Percentiles rank a stretch among this genome's conserved stretches.
Conservation (phyloP, 92 coral and sea anemone species). For the Porites rus region DNA sequence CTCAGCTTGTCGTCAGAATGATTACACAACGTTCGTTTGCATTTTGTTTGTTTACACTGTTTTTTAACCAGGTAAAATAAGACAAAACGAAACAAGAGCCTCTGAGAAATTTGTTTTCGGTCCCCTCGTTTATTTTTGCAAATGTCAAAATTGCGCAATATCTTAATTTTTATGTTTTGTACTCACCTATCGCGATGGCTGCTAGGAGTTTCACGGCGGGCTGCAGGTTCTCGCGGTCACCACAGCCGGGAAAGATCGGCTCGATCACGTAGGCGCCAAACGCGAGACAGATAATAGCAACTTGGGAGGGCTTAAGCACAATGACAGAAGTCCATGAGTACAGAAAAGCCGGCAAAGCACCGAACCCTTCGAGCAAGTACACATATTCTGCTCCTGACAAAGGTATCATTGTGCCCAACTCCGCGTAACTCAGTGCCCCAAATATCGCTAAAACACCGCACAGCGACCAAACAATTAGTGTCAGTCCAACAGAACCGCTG, state of each 20-base stretch:
- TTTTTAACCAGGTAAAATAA: not conserved
- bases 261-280: conserved; percentile 97
- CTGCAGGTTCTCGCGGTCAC: conserved; percentile 72
- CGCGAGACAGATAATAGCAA: conserved; percentile 93
- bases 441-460: conserved; percentile 88
- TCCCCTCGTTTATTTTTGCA: no score
- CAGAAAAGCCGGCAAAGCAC: conserved; percentile 84
- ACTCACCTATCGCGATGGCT: conserved; percentile 96
- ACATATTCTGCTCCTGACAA: conserved; percentile 90
- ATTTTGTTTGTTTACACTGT: conserved; percentile 1
- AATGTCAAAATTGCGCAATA: not conserved
- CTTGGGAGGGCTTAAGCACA: conserved; percentile 94
- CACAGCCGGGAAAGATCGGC: conserved; percentile 92
- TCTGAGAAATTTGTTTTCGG: not conserved
- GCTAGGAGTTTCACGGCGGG: conserved; percentile 87
- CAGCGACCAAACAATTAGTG: conserved; percentile 91
- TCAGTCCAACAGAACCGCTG: conserved; percentile 95
- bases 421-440: conserved; percentile 93
- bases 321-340: conserved; percentile 96
- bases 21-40: conserved; percentile 9
- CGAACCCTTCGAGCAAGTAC: conserved; percentile 83
- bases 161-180: not conserved
- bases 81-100: not conserved
- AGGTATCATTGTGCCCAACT: conserved; percentile 95
- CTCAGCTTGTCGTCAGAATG: not conserved